Base-by-base conservation (phyloP, 53 echinoderm and acorn worm genomes). In the Antedon mediterranea region DNA sequence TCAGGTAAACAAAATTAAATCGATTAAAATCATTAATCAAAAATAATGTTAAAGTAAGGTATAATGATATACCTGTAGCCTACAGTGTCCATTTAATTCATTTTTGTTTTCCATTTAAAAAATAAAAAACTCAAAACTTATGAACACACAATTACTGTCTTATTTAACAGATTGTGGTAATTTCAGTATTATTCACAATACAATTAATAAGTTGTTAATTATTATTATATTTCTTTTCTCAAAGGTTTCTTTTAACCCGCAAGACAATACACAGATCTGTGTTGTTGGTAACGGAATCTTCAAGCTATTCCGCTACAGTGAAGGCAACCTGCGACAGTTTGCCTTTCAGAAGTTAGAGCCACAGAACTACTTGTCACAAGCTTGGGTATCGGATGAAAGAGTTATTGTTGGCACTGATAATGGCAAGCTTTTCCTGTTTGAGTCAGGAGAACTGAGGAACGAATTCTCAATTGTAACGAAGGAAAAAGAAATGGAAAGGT, bases 341-440 rank as follows among this genome's bases (percentile, higher is more conserved):
- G 98, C 98, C 43, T 98, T 98, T 83, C 98, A 98, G 85, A 98
- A 98, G 88, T 82, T 90, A 31, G 98, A 98, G 32, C 98, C 98
- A 9, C 98, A 98, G 87, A 98, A 98, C 71, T 98, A 86, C 82
- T 82, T 98, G 32, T 92, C 92, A 18, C 98, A 98, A 15, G 92
- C 98, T 0, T 98, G 98, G 98, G 92, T 98, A 74, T 98, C 92
- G 0, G 98, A 98, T 71, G 98, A 98, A 82, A 88, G 98, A 78
- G 98, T 98, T 57, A 92, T 98, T 27, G 98, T 90, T 5, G 98
- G 98, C 18, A 98, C 98, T 4, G 92, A 92, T 43, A 90, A 75
- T 42, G 98, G 92, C 74, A 89, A 88, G 77, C 92, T 98, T 0
- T 84, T 90, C 31, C 73, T 98, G 71, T 98, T 98, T 88, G 98